Percentiles rank a stretch among this genome's conserved stretches.
phyloP scores from a whole-genome alignment of 2,113 vertebrate species.

The Mixornis gularis region DNA sequence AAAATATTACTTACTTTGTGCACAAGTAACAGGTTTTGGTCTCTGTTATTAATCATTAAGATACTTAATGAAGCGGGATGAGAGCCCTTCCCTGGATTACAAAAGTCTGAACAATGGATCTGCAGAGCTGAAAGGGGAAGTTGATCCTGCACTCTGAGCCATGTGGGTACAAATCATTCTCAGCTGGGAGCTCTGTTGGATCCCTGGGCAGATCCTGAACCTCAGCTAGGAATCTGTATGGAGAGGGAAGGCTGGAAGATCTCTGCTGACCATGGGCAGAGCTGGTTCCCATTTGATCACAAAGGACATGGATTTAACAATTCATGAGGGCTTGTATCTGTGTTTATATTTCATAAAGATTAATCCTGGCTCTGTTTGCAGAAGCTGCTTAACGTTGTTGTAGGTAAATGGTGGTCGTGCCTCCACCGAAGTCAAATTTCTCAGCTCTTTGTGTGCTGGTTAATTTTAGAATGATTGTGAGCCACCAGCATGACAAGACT shows the following conservation, averaged over 20 bases:
- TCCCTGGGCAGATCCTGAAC: neutral
- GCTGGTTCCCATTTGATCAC: neutral
- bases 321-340: neutral
- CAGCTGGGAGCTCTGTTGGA: neutral
- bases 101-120: neutral
- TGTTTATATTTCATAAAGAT: neutral
- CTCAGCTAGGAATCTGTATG: rapidly evolving
- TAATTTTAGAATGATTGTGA: neutral
- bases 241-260: neutral
- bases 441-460: neutral
- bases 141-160: neutral
- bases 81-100: neutral
- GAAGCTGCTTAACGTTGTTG: neutral
- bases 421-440: rapidly evolving
- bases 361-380: neutral
- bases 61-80: neutral
- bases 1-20: neutral
- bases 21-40: neutral
- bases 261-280: neutral
- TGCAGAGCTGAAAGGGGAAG: rapidly evolving
- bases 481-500: neutral
- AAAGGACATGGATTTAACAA: neutral
- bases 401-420: neutral
- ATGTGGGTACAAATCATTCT: rapidly evolving
- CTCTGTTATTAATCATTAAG: neutral